A percentile compares a stretch with the other conserved stretches of the same genome.
Conservation (phyloP, 2,113 vertebrate species). For the Corvus hawaiiensis region DNA sequence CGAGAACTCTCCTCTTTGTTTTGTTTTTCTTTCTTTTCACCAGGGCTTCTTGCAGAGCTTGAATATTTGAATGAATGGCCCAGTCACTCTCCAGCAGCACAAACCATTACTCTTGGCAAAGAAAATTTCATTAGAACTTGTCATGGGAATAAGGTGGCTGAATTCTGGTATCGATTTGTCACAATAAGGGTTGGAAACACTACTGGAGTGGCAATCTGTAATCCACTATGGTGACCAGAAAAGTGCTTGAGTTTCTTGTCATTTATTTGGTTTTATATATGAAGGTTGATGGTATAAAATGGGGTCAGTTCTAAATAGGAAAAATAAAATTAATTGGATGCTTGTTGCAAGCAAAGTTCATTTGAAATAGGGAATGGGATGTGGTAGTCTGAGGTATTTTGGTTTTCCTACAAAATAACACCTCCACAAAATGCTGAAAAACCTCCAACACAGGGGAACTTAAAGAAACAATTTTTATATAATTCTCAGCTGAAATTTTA, state of each 20-base stretch:
- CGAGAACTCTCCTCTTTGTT: background rate
- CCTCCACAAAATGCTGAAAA: background rate
- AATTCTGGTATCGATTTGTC: constrained; percentile 35
- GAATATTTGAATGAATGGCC: constrained; percentile 43
- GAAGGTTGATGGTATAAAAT: background rate
- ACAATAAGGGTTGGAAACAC: constrained; percentile 10
- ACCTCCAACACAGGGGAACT: background rate
- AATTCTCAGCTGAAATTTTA: background rate
- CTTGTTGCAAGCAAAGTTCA: background rate
- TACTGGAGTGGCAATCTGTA: background rate
- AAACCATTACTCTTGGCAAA: constrained; percentile 42
- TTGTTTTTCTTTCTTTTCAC: background rate
- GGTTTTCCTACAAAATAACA: background rate
- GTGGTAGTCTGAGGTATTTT: background rate
- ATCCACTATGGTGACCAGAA: background rate
- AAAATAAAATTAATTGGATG: background rate
- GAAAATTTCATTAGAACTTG: constrained; percentile 56
- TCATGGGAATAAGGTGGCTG: constrained; percentile 37
- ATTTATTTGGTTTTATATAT: background rate
- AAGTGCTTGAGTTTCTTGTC: background rate
- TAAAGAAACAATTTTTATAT: background rate
- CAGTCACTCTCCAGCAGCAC: background rate
- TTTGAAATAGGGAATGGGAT: background rate
- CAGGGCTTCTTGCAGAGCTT: background rate
- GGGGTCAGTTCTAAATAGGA: background rate